Conservation (phyloP, 2,797 vertebrate species). For the Graptemys geographica region DNA sequence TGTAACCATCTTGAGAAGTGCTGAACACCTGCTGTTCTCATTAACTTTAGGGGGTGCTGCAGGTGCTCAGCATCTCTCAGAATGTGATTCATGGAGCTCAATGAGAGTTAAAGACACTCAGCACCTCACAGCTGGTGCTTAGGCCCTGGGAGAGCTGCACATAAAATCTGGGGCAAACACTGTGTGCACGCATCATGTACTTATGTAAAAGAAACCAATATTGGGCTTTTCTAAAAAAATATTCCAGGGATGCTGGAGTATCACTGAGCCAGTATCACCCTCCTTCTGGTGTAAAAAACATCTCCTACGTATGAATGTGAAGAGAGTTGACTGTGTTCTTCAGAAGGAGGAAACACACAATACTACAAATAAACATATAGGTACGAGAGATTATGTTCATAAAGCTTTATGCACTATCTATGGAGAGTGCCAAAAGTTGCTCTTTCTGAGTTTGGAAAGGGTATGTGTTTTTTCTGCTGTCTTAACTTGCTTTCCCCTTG, state of each 20-base stretch:
- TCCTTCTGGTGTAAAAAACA: conserved; percentile 30
- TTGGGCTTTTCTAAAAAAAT: conserved; percentile 36
- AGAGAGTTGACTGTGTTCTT: conserved; percentile 36
- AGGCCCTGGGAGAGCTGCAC: not conserved
- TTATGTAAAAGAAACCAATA: conserved; percentile 34
- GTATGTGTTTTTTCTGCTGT: conserved; percentile 41
- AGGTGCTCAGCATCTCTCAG: conserved; percentile 29
- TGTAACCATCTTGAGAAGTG: not conserved
- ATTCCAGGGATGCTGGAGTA: conserved; percentile 15
- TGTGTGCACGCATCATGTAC: not conserved
- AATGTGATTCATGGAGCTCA: not conserved
- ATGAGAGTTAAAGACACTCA: not conserved
- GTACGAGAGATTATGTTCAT: conserved; percentile 47
- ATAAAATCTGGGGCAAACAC: conserved; percentile 9
- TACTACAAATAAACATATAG: conserved; percentile 59
- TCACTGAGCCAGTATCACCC: not conserved
- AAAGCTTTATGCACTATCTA: conserved; percentile 52
- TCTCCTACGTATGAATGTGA: not conserved
- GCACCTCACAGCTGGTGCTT: not conserved
- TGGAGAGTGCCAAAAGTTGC: conserved; percentile 45
- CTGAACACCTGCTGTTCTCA: conserved; percentile 23
- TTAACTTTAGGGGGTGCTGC: conserved; percentile 20
- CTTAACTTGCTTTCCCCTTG: conserved; percentile 60
- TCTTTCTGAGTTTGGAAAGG: conserved; percentile 69
- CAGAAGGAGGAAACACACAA: conserved; percentile 54